A percentile compares a stretch with the other conserved stretches of the same genome.
phyloP scores from a whole-genome alignment of 2,797 vertebrate species.

The Lophotriccus pileatus region DNA sequence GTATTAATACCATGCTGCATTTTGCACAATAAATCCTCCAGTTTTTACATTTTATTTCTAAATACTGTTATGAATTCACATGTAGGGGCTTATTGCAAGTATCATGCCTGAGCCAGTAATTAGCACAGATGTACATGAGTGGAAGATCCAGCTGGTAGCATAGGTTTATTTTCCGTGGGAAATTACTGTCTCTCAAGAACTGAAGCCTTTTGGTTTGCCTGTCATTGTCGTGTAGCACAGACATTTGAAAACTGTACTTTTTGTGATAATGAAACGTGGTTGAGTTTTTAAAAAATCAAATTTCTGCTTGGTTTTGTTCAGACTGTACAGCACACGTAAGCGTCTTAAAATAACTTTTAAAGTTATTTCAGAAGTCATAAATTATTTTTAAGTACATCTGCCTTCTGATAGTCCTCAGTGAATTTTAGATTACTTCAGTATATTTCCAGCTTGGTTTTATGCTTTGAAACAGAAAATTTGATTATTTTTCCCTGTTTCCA shows the following conservation, averaged over 20 bases:
- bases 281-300: fast-evolving
- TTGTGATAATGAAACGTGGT: not conserved
- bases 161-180: not conserved
- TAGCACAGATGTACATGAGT: not conserved
- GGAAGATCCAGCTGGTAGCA: not conserved
- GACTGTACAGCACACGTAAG: too few relatives aligned
- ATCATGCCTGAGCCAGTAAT: not conserved
- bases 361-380: not conserved
- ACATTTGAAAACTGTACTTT: not conserved
- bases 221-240: not conserved
- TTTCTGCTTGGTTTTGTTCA: not conserved
- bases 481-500: not conserved
- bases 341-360: not conserved
- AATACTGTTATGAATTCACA: not conserved
- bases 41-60: not conserved
- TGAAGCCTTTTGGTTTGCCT: not conserved
- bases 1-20: not conserved
- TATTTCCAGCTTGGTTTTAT: not conserved
- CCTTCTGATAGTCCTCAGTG: not conserved
- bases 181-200: not conserved
- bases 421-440: not conserved
- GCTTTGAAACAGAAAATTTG: not conserved
- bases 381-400: not conserved
- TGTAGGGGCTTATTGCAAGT: not conserved
- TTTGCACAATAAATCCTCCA: not conserved